A percentile compares a stretch with the other conserved stretches of the same genome.
These are phyloP conservation scores for Cataglyphis rosenhaueri DNA, from an alignment of 2,888 invertebrate genomes.

Conservation along the genomic window DNA sequence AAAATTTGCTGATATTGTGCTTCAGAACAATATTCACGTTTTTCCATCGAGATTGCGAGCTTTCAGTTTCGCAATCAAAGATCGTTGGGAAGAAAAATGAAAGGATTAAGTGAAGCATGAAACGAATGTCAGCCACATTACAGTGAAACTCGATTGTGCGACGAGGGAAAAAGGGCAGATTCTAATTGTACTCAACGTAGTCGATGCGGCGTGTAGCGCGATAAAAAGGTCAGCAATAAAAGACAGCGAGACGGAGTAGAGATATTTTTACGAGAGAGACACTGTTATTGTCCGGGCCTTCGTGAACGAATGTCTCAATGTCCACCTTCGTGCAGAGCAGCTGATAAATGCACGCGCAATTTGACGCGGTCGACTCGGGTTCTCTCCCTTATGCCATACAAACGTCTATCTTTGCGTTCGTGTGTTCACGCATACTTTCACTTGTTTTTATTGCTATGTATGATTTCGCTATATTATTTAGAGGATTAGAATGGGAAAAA, in stretches of 20 bases:
- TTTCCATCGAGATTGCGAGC: background rate
- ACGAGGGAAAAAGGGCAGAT: conserved; percentile 25
- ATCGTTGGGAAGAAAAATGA: conserved; percentile 5
- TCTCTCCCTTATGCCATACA: background rate
- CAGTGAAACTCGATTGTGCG: conserved; percentile 58
- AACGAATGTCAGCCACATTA: conserved; percentile 42
- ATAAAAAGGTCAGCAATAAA: conserved; percentile 67
- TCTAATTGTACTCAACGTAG: conserved; percentile 57
- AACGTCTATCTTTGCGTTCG: conserved; percentile 21
- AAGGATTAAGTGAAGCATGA: conserved; percentile 44
- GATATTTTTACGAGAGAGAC: conserved; percentile 50
- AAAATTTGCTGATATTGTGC: conserved; percentile 12
- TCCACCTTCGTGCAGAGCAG: conserved; percentile 39
- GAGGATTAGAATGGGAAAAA: background rate
- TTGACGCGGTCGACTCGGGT: conserved; percentile 45
- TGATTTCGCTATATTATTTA: conserved; percentile 19
- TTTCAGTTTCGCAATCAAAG: conserved; percentile 5
- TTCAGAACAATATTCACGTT: background rate
- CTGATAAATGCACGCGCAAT: conserved; percentile 67
- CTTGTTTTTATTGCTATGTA: background rate
- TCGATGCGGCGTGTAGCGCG: conserved; percentile 50
- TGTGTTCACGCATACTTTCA: background rate
- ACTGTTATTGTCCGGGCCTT: conserved; percentile 38
- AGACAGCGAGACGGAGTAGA: conserved; percentile 62
- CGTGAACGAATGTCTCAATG: conserved; percentile 50